Percentiles rank a stretch among this genome's conserved stretches.
phyloP scores from a whole-genome alignment of 2,888 invertebrate species.

The Hemicrepidius hirtus region DNA sequence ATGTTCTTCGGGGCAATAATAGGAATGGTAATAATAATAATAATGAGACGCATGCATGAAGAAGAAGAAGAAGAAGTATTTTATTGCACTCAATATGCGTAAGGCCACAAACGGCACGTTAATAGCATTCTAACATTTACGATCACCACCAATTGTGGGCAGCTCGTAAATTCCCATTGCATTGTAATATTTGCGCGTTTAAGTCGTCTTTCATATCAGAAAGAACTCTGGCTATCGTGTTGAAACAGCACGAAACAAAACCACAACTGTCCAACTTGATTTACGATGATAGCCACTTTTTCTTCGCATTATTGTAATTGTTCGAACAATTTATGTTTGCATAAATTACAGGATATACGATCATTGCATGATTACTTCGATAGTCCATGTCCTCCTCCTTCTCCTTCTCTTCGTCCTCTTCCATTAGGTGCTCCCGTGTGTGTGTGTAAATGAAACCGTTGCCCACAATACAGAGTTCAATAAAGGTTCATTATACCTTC shows the following conservation, averaged over 20 bases:
- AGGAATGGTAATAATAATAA: background rate
- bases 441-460: slow-evolving; percentile 36
- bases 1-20: slow-evolving; percentile 11
- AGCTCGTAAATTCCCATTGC: slow-evolving; percentile 44
- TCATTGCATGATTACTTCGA: slow-evolving; percentile 33
- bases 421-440: background rate
- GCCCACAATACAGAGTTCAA: slow-evolving; percentile 19
- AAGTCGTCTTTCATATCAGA: slow-evolving; percentile 36
- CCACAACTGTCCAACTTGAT: slow-evolving; percentile 46
- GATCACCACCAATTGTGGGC: slow-evolving; percentile 44
- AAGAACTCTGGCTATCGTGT: slow-evolving; percentile 26
- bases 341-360: slow-evolving; percentile 49
- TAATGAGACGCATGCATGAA: slow-evolving; percentile 22
- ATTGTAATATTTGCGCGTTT: slow-evolving; percentile 45
- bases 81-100: slow-evolving; percentile 37
- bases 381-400: slow-evolving; percentile 22
- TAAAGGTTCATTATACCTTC: slow-evolving; percentile 7
- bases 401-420: slow-evolving; percentile 1
- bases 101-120: slow-evolving; percentile 40
- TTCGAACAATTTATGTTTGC: slow-evolving; percentile 49
- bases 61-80: background rate
- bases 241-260: slow-evolving; percentile 47
- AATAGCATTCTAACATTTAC: slow-evolving; percentile 35
- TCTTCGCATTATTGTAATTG: slow-evolving; percentile 43
- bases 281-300: slow-evolving; percentile 43